Percentiles rank a stretch among this genome's conserved stretches.
phyloP scores from a whole-genome alignment of 2,113 vertebrate species.

The Poicephalus meyeri region DNA sequence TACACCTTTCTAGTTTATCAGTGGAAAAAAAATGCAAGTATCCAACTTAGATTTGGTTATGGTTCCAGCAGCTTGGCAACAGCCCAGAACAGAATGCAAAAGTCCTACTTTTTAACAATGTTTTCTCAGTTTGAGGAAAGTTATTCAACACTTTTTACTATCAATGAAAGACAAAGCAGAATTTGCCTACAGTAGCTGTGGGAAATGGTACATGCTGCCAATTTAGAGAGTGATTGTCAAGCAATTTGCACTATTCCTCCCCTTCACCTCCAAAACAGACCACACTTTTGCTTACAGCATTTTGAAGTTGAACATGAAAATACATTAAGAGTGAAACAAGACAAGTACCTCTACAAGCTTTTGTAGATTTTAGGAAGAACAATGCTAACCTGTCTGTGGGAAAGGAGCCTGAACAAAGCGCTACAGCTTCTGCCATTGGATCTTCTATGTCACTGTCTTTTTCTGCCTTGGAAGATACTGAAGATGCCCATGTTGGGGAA shows the following conservation, averaged over 20 bases:
- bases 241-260: neutral
- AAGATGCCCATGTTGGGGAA: constrained; percentile 56
- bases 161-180: neutral
- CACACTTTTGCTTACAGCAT: neutral
- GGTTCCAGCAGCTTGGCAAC: neutral
- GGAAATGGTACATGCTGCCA: neutral
- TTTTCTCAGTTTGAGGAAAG: neutral
- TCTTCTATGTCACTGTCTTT: constrained; percentile 67
- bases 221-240: neutral
- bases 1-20: neutral
- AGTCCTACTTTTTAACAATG: neutral
- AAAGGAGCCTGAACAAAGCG: constrained; percentile 79
- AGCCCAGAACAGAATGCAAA: neutral
- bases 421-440: constrained; percentile 74
- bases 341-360: neutral
- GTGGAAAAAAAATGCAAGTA: neutral
- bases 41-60: neutral
- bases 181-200: neutral
- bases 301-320: neutral
- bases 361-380: neutral
- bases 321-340: neutral
- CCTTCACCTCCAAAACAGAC: neutral
- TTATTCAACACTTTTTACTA: neutral
- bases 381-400: constrained; percentile 79
- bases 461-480: constrained; percentile 56